Conservation (phyloP, 30 jellyfish, hydroid and myxozoan genomes). For the Catostylus mosaicus region DNA sequence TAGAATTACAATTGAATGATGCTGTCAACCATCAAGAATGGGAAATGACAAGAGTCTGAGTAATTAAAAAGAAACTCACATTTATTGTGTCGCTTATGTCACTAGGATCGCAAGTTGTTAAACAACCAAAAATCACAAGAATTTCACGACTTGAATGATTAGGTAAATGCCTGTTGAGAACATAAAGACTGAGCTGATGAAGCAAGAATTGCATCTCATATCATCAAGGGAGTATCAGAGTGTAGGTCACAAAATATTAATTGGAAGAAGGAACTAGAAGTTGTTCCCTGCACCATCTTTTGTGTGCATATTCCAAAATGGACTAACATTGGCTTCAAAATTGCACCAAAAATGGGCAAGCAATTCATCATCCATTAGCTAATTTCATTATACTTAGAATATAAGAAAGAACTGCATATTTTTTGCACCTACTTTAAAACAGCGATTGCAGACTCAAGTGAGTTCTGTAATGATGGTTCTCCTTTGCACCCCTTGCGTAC, state of each 20-base stretch:
- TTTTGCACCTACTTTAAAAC: constrained; percentile 54
- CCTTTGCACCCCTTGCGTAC: constrained; percentile 68
- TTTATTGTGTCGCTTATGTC: constrained; percentile 78
- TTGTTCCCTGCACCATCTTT: no score
- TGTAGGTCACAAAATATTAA: no score
- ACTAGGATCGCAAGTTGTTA: constrained; percentile 98
- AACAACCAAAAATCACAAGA: constrained; percentile 81
- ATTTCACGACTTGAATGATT: constrained; percentile 92
- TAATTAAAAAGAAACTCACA: constrained; percentile 35
- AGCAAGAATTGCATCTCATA: no score
- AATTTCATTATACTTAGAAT: no score
- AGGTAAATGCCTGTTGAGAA: constrained; percentile 81
- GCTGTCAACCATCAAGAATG: no score
- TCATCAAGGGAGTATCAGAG: no score
- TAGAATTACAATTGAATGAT: no score
- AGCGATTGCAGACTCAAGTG: constrained; percentile 78
- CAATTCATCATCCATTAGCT: no score
- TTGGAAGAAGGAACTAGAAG: no score
- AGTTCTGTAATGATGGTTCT: constrained; percentile 93
- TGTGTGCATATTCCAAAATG: not conserved
- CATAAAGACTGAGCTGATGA: no score
- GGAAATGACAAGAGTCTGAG: not conserved
- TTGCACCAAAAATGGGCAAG: no score
- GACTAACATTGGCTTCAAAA: no score
- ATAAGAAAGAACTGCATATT: not conserved